Base-by-base conservation (phyloP, 1,140 invertebrate species). In the Harlomillsia oculata region DNA sequence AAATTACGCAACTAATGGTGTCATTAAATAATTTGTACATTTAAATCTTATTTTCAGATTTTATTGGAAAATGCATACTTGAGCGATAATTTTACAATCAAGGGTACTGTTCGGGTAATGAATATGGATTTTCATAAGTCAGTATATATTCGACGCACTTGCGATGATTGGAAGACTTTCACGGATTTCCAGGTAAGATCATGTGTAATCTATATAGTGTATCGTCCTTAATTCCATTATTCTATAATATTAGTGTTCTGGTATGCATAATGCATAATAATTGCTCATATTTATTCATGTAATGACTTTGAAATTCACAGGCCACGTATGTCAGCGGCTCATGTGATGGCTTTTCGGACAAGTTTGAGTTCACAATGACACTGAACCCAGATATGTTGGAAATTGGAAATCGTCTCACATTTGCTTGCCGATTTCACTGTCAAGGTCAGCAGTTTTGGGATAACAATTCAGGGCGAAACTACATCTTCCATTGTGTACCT, bases 121-220 rank as follows among this genome's bases (percentile, higher is more conserved):
- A 97, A 96, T 72, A 71, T 96, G 39, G 84, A 89, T 68, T 97
- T 87, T 71, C 82, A 95, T 67, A 97, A 97, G 74, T 82, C 80
- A 21, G 89, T 96, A 13, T 80, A 85, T 63, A 78, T 95, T 36
- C 78, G 92, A 39, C 94, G 92, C 70, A 85, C 85, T 0, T 75
- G 85, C 60, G 87, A 95, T 70, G 78, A 80, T 20, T 97, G 92
- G 93, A 76, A 77, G 53, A 87, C 81, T 26, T 88, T 80, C 70
- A 80, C 80, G 26, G 92, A 97, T 64, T 73, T 90, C 48, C 80
- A 82, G 64, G 82, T 64, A 46, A 62, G 26, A 18, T 45, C 25
- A 9, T 50, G 8, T 9, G 11, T 5, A 34, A n/a, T 9, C 36
- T 36, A 5, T n/a, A 11, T 50, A n/a, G 26, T 30, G 18, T 11